Evolutionary conservation across 1,140 invertebrate species (phyloP), one percentile per base, ranked within the genome.

Genomic region (Chrysopa pallens): DNA sequence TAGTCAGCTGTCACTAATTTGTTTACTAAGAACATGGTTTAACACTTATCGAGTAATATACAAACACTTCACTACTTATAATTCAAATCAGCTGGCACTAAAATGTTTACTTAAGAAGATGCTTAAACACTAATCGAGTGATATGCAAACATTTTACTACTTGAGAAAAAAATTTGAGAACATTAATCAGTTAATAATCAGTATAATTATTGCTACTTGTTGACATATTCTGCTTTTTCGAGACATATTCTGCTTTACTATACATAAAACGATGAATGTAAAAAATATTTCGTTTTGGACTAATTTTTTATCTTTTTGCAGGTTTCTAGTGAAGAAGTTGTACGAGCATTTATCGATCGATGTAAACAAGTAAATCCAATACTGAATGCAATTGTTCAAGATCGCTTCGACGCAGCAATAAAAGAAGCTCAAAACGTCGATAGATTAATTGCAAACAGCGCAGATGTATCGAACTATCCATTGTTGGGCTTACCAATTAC

Each of bases 331-430:
- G 68, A 71, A 51, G 66, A 72, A 50, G 72, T 82, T 2, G 68
- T 82, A 0, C 52, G 58, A 45, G 68, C 74, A 0, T 82, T 73
- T 44, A 73, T 82, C 13, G 57, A 61, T 11, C 63, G 80, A 42
- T 80, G 79, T 44, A 52, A 61, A 28, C 66, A 74, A 49, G 73
- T 83, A 1, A 78, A 84, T 60, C 70, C 72, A 4, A 51, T 73
- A n/a, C 48, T 84, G 15, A 84, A 83, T 59, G 73, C 73, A 13
- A 67, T 83, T 11, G 75, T 79, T 1, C 70, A 79, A 46, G 63
- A 75, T 46, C 62, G 77, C 33, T 81, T 76, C 52, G 67, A 72
- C 29, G 58, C 58, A 11, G 80, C 80, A 1, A 42, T 81, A 29
- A 49, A 63, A 43, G 75, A 81, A 50, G 70, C 71, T 1, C 59